Evolutionary conservation across 2,888 invertebrate genomes (phyloP).

Genomic region (Pyrrhia umbra): DNA sequence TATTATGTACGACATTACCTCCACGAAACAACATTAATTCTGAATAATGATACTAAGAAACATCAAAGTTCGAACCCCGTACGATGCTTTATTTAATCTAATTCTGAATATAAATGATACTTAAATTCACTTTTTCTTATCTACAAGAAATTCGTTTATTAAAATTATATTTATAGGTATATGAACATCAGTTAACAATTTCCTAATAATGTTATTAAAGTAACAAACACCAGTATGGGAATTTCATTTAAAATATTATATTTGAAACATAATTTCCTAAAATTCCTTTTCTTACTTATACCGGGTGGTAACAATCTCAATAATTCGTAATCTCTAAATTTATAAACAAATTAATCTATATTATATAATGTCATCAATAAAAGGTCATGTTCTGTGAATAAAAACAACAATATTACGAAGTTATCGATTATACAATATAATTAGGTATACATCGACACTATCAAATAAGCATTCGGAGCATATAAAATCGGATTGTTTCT

Average conservation of each 20-base stretch:
- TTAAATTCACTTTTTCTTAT: slow-evolving; percentile 82
- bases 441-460: slow-evolving; percentile 75
- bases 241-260: slow-evolving; percentile 72
- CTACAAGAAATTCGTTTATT: slow-evolving; percentile 82
- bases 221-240: slow-evolving; percentile 83
- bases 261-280: slow-evolving; percentile 76
- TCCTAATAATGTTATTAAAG: slow-evolving; percentile 81
- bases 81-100: slow-evolving; percentile 80
- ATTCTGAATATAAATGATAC: slow-evolving; percentile 77
- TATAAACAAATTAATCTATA: slow-evolving; percentile 86
- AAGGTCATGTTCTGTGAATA: slow-evolving; percentile 83
- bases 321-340: slow-evolving; percentile 86
- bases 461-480: slow-evolving; percentile 78
- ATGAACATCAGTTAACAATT: slow-evolving; percentile 81
- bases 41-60: slow-evolving; percentile 81
- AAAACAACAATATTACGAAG: slow-evolving; percentile 75
- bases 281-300: slow-evolving; percentile 77
- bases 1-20: slow-evolving; percentile 73
- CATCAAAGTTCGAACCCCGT: slow-evolving; percentile 82
- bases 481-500: slow-evolving; percentile 73
- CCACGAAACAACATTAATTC: slow-evolving; percentile 82
- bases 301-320: slow-evolving; percentile 89
- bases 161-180: slow-evolving; percentile 77
- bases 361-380: slow-evolving; percentile 86
- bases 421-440: slow-evolving; percentile 78